phyloP scores from a whole-genome alignment of 2,888 invertebrate species.

The Busseola fusca region DNA sequence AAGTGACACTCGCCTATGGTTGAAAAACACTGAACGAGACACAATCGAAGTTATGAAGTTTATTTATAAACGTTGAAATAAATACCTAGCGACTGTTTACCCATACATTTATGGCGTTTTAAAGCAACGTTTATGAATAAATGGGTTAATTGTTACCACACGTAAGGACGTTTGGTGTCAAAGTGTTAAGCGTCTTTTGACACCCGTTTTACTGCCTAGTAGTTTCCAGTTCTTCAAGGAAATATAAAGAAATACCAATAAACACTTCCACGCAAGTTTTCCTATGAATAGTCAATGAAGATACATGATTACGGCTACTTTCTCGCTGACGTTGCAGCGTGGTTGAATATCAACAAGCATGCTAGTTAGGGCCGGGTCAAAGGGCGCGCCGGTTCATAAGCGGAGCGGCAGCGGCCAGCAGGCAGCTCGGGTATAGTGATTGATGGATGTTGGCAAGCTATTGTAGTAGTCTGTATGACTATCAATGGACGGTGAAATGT shows the following conservation, averaged over 20 bases:
- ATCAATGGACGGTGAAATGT: not conserved
- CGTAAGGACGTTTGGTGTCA: not conserved
- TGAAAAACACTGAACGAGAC: not conserved
- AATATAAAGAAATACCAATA: conserved; percentile 9
- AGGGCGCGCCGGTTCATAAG: conserved; percentile 30
- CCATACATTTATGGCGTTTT: not conserved
- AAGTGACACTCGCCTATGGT: not conserved
- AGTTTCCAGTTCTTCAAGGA: conserved; percentile 10
- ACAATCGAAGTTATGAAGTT: not conserved
- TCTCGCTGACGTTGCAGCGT: conserved; percentile 15
- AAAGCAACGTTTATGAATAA: too few relatives aligned
- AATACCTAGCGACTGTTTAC: not conserved
- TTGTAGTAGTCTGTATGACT: not conserved
- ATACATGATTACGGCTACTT: conserved; percentile 35
- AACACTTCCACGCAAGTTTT: conserved; percentile 25
- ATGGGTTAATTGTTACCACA: not conserved
- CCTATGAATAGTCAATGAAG: conserved; percentile 43
- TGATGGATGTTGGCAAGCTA: not conserved
- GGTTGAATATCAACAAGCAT: conserved; percentile 47
- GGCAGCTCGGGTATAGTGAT: conserved; percentile 21
- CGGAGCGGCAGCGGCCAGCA: conserved; percentile 7
- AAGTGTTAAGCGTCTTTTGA: not conserved
- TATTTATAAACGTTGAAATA: not conserved
- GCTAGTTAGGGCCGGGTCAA: conserved; percentile 48
- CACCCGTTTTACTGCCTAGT: not conserved